Evolutionary conservation across 2,797 vertebrate genomes (phyloP).

Genomic region (Catostomus latipinnis): DNA sequence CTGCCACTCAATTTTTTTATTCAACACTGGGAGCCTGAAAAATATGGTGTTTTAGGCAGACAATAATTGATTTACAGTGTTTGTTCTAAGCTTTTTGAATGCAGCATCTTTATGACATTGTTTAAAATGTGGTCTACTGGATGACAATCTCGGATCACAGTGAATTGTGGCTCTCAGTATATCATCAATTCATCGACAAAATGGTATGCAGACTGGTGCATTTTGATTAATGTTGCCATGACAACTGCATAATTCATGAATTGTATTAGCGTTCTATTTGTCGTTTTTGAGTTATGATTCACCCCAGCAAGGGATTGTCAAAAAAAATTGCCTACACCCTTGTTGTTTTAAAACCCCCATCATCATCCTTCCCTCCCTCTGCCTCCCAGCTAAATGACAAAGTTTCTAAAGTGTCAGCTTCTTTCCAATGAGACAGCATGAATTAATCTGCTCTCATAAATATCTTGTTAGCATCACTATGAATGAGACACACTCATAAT

Average conservation of each 20-base stretch:
- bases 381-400: slow-evolving; percentile 54
- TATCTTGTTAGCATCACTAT: slow-evolving; percentile 65
- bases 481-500: slow-evolving; percentile 41
- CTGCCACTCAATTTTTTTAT: background rate
- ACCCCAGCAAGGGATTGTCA: slow-evolving; percentile 65
- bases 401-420: slow-evolving; percentile 55
- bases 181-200: slow-evolving; percentile 81
- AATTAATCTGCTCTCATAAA: slow-evolving; percentile 64
- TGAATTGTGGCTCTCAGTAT: slow-evolving; percentile 62
- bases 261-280: slow-evolving; percentile 82
- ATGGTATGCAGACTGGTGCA: slow-evolving; percentile 69
- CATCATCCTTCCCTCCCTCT: slow-evolving; percentile 14
- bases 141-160: slow-evolving; percentile 53
- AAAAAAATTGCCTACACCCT: slow-evolving; percentile 48
- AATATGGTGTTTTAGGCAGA: slow-evolving; percentile 17
- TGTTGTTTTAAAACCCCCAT: slow-evolving; percentile 55
- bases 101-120: slow-evolving; percentile 13
- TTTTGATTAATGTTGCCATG: slow-evolving; percentile 83
- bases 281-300: slow-evolving; percentile 80
- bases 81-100: slow-evolving; percentile 33
- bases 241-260: slow-evolving; percentile 85
- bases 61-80: slow-evolving; percentile 17
- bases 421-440: slow-evolving; percentile 48
- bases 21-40: background rate
- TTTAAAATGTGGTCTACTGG: slow-evolving; percentile 26